Base-by-base conservation (phyloP, 2,888 invertebrate species). In the Leptura quadrifasciata region DNA sequence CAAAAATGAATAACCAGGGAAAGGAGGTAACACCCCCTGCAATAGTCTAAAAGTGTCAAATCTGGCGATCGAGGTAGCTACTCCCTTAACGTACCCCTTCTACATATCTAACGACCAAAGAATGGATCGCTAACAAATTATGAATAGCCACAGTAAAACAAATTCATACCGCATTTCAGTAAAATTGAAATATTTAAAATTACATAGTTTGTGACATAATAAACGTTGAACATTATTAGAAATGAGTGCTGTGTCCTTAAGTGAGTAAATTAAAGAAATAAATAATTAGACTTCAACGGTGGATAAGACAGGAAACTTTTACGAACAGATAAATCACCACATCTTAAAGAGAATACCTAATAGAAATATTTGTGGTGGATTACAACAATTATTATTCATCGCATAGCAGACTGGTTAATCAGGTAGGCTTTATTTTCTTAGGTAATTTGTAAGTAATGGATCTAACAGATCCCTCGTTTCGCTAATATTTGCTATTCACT, bases 271-370 rank as follows among this genome's bases (percentile, higher is more conserved):
- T 39, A 39, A 6, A 39, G 63, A 39, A 63, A 63, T 8, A n/a
- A 35, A n/a, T 18, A 57, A 68, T 31, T 68, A 68, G 68, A 68
- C 35, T 68, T 68, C 68, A 57, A 68, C 31, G 24, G 35, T 68
- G 15, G 68, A 68, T 68, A 27, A 54, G 57, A 57, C 55, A 68
- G 31, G 68, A 68, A 68, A 68, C 68, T 68, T 68, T 68, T 52
- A 52, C 47, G 3, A 17, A 27, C n/a, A 35, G 57, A 68, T 68
- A 68, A 52, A 68, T 65, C 54, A 8, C 20, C 52, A 24, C 52
- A 20, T 65, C 65, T 54, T 52, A 65, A 54, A 24, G 31, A 17
- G 52, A 65, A 65, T 52, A 54, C 54, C n/a, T 52, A 65, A 54
- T 24, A 65, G 24, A 65, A 39, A 65, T 54, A 52, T 65, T 21